Percentiles rank a stretch among this genome's conserved stretches.
Conservation (phyloP, 1,140 invertebrate species). For the Helicoverpa zea region DNA sequence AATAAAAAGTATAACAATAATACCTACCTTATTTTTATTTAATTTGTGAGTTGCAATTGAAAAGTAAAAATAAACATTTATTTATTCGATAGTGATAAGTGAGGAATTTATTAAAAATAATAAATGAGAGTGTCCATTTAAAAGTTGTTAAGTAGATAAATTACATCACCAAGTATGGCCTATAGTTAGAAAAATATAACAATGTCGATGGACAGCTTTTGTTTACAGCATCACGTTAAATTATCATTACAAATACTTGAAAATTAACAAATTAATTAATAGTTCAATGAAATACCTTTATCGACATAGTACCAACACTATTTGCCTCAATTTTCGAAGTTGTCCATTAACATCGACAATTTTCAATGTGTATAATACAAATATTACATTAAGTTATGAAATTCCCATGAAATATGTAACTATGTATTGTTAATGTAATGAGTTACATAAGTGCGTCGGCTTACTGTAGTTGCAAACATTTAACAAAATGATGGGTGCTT, state of each 20-base stretch:
- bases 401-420: background rate
- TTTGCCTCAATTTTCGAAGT: background rate
- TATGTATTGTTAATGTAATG: conserved; percentile 10
- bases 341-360: conserved; percentile 1
- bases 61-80: conserved; percentile 35
- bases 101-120: conserved; percentile 46
- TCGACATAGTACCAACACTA: too few species aligned
- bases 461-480: background rate
- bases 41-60: conserved; percentile 11
- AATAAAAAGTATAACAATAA: background rate
- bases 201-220: background rate
- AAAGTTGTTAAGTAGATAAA: conserved; percentile 20
- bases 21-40: conserved; percentile 8
- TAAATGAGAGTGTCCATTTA: conserved; percentile 44
- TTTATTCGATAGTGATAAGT: conserved; percentile 47
- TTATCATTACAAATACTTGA: background rate
- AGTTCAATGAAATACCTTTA: background rate
- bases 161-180: conserved; percentile 16
- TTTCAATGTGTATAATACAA: conserved; percentile 1
- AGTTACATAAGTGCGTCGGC: background rate
- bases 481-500: too few species aligned
- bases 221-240: background rate
- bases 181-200: conserved; percentile 5
- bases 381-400: conserved; percentile 3
- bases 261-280: background rate